Conservation (phyloP, 2,797 vertebrate genomes). For the Sus cebifrons region DNA sequence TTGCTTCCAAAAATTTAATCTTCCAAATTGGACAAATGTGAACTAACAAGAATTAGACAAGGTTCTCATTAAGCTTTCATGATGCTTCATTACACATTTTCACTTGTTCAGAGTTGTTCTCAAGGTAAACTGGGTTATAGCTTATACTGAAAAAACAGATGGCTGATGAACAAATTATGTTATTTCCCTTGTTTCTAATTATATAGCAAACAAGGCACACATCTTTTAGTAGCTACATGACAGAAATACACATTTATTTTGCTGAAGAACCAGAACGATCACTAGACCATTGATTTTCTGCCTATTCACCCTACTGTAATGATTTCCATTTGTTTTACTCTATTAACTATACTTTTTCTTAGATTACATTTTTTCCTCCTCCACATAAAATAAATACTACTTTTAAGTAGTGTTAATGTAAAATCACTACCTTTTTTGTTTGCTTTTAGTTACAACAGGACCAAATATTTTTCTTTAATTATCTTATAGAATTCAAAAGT, state of each 20-base stretch:
- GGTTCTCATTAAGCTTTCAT: background rate
- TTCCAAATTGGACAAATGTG: background rate
- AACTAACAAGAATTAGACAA: background rate
- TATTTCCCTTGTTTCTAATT: slow-evolving; percentile 38
- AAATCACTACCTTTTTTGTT: background rate
- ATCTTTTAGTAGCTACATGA: background rate
- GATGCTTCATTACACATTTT: background rate
- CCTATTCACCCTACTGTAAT: background rate
- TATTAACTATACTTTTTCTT: background rate
- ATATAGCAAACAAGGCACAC: background rate
- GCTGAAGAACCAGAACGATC: background rate
- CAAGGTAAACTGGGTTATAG: background rate
- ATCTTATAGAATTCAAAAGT: background rate
- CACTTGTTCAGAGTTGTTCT: background rate
- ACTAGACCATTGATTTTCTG: background rate
- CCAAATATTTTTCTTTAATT: slow-evolving; percentile 2
- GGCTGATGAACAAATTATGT: background rate
- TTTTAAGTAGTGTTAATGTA: background rate
- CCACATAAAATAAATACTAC: background rate
- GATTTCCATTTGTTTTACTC: background rate
- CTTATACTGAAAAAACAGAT: background rate
- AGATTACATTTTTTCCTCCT: background rate
- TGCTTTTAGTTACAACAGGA: background rate
- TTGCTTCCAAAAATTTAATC: background rate
- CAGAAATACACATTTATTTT: background rate